These are phyloP conservation scores for Andricus curvator DNA, from an alignment of 2,888 invertebrate genomes.

Conservation along the genomic window DNA sequence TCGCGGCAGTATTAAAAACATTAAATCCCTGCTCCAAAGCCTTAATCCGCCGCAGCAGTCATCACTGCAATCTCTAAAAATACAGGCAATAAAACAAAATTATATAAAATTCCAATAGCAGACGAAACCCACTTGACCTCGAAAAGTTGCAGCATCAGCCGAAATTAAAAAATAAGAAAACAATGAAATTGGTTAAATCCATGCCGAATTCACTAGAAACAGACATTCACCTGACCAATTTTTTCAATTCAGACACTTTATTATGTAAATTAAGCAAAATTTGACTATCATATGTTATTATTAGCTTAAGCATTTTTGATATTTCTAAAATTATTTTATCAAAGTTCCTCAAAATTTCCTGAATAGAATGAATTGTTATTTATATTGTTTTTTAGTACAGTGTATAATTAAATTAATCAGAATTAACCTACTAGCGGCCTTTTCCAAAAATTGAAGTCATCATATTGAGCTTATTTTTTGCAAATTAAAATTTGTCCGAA, in stretches of 20 bases:
- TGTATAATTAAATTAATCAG: too few species aligned
- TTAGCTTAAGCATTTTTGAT: too few species aligned
- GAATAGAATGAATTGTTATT: too few species aligned
- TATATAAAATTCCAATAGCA: background rate
- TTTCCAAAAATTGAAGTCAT: too few species aligned
- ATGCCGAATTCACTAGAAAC: background rate
- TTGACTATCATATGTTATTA: too few species aligned
- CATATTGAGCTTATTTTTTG: too few species aligned
- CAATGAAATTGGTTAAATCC: background rate
- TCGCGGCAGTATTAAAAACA: conserved; percentile 17
- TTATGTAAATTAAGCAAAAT: background rate
- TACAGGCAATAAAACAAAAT: conserved; percentile 12
- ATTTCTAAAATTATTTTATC: too few species aligned
- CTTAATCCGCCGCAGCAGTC: conserved; percentile 4
- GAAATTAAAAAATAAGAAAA: background rate
- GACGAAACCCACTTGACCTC: background rate
- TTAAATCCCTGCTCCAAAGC: conserved; percentile 1
- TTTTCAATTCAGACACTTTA: background rate
- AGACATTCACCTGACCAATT: background rate
- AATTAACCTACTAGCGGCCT: too few species aligned
- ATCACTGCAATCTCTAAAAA: conserved; percentile 15
- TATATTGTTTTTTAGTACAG: too few species aligned
- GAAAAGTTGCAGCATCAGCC: background rate
- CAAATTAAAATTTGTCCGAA: too few species aligned
- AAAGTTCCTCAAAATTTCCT: too few species aligned